Evolutionary conservation across 2,797 vertebrate species (phyloP).

Genomic region (Rallus crepitans): DNA sequence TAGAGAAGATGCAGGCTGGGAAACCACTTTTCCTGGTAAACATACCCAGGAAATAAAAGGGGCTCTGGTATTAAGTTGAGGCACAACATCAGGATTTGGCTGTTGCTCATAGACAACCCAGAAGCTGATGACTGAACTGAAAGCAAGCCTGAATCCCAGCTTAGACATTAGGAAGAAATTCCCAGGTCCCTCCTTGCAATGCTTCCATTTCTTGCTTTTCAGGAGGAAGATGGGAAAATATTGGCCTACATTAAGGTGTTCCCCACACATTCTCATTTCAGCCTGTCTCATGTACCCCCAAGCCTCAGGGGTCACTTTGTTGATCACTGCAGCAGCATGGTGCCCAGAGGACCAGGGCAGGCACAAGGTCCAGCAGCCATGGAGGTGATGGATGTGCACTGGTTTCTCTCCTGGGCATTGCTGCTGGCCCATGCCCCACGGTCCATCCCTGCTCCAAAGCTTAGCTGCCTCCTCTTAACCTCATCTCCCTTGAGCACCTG

Average conservation of each 20-base stretch:
- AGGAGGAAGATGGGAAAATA: neutral
- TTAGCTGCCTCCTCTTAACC: neutral
- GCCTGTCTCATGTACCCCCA: accelerated
- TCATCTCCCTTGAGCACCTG: neutral
- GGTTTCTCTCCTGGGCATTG: neutral
- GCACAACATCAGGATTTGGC: neutral
- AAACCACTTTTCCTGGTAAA: neutral
- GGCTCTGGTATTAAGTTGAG: neutral
- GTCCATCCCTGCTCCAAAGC: accelerated
- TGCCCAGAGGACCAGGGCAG: neutral
- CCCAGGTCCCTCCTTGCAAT: neutral
- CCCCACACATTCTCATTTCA: neutral
- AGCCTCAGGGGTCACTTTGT: neutral
- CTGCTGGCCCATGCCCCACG: neutral
- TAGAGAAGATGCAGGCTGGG: neutral
- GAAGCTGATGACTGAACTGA: neutral
- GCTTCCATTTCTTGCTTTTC: neutral
- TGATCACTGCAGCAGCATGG: neutral
- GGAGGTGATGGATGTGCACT: neutral
- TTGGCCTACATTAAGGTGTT: neutral
- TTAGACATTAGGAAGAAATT: no score
- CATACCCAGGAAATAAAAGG: neutral
- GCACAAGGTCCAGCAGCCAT: neutral
- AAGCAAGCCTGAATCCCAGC: neutral
- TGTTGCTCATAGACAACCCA: neutral